These are phyloP conservation scores for Struthidea cinerea DNA, from an alignment of 2,113 vertebrate genomes.

Conservation along the genomic window DNA sequence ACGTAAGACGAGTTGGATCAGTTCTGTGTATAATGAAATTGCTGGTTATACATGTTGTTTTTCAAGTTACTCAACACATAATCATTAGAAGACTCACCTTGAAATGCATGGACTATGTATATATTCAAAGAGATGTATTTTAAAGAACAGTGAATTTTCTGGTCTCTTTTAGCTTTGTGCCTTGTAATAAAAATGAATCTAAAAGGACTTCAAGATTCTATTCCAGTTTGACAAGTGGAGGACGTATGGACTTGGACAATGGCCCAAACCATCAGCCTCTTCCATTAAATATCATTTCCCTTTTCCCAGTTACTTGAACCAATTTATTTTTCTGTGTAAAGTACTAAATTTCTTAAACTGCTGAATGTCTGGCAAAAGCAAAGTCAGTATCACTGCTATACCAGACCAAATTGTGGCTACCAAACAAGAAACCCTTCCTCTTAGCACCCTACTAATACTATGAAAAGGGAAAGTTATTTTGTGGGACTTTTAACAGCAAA, in stretches of 20 bases:
- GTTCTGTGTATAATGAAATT: neutral
- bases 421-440: neutral
- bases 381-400: neutral
- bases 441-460: neutral
- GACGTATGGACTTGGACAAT: neutral
- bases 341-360: neutral
- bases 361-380: neutral
- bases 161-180: neutral
- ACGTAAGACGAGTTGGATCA: rapidly evolving
- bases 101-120: neutral
- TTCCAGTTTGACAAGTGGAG: neutral
- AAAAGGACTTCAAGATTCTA: neutral
- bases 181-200: neutral
- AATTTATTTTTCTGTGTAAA: neutral
- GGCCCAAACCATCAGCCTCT: neutral
- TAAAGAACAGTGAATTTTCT: neutral
- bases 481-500: neutral
- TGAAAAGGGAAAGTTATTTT: neutral
- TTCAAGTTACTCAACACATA: neutral
- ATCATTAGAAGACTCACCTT: neutral
- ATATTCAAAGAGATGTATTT: neutral
- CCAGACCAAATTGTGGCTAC: rapidly evolving
- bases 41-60: neutral
- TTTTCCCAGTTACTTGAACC: neutral
- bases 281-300: neutral